Evolutionary conservation across 2,797 vertebrate genomes (phyloP).

Genomic region (Myiotriccus ornatus): DNA sequence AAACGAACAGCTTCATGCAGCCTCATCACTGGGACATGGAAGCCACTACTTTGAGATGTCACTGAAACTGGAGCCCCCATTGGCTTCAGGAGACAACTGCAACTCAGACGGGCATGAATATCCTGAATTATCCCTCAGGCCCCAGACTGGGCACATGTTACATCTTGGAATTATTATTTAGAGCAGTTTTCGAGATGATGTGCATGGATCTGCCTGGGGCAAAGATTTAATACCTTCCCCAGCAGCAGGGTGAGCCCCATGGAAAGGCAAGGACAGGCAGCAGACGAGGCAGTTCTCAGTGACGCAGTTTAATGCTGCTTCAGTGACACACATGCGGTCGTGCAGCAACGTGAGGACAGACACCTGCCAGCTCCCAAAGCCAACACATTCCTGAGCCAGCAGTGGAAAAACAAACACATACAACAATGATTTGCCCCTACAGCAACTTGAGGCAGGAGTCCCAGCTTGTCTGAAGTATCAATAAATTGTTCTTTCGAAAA

Average conservation of each 20-base stretch:
- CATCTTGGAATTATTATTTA: background rate
- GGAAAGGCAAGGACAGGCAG: background rate
- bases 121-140: background rate
- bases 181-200: background rate
- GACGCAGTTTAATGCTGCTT: background rate
- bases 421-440: constrained; percentile 15
- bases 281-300: background rate
- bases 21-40: background rate
- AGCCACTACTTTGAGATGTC: background rate
- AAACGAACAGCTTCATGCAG: background rate
- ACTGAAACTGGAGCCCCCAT: background rate
- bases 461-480: constrained; percentile 28
- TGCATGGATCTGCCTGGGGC: background rate
- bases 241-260: background rate
- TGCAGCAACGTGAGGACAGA: background rate
- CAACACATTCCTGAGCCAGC: constrained; percentile 14
- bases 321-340: background rate
- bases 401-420: background rate
- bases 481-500: background rate
- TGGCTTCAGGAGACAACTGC: background rate
- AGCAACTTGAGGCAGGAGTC: constrained; percentile 14
- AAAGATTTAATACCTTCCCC: background rate
- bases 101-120: background rate
- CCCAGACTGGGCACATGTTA: background rate
- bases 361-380: constrained; percentile 39